These are phyloP conservation scores for Samia ricini DNA, from an alignment of 1,140 invertebrate genomes.

Conservation along the genomic window DNA sequence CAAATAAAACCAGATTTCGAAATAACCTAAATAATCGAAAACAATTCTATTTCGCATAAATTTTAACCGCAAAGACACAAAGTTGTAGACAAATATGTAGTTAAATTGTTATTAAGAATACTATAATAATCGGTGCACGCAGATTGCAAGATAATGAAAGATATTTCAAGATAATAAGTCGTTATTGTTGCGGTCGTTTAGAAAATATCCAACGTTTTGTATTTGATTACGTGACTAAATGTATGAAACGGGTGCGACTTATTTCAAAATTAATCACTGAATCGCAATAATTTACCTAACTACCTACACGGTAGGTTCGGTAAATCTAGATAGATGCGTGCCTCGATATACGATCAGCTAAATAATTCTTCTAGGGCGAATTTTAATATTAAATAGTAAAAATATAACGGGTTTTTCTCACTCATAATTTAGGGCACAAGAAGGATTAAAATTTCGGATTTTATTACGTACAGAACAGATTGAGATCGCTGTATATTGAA, in stretches of 20 bases:
- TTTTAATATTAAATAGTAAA: not conserved
- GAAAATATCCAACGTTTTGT: constrained; percentile 10
- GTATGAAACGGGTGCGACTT: not conserved
- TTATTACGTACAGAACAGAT: too few relatives aligned
- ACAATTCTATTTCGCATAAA: constrained; percentile 1
- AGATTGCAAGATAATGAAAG: constrained; percentile 5
- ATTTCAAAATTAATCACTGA: not conserved
- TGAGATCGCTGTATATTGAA: too few relatives aligned
- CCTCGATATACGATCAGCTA: not conserved
- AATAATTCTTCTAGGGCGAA: too few relatives aligned
- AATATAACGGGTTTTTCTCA: too few relatives aligned
- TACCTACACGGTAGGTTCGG: too few relatives aligned
- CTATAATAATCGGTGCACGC: constrained; percentile 4
- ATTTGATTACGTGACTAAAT: constrained; percentile 12
- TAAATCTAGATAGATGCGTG: not conserved
- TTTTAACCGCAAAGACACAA: constrained; percentile 2
- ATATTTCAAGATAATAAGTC: constrained; percentile 8
- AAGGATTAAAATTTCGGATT: too few relatives aligned
- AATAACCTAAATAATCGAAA: not conserved
- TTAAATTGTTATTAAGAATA: constrained; percentile 26
- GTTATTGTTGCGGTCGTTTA: constrained; percentile 5
- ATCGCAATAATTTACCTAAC: not conserved
- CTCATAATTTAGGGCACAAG: too few relatives aligned
- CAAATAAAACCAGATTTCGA: not conserved
- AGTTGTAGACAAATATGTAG: constrained; percentile 5